Evolutionary conservation across 53 echinoderm and acorn worm species (phyloP).

Genomic region (Temnopleurus reevesii): DNA sequence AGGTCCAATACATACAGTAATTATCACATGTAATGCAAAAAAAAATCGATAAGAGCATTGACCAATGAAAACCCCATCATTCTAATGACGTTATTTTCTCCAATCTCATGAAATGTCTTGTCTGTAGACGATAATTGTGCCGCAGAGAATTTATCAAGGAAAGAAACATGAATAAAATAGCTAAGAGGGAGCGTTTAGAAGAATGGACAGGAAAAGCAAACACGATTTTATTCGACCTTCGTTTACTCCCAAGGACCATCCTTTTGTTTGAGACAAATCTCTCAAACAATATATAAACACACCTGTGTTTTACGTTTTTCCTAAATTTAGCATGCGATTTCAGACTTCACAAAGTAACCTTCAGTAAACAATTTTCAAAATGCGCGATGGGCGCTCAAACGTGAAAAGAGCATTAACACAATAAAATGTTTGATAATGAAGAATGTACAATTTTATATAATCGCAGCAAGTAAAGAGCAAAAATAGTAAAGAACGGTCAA

Average conservation of each 20-base stretch:
- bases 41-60: no score
- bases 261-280: conserved; percentile 18
- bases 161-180: no score
- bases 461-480: neutral
- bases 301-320: neutral
- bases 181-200: neutral
- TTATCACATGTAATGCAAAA: no score
- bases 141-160: no score
- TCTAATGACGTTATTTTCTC: no score
- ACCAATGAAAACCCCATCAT: no score
- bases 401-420: neutral
- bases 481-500: neutral
- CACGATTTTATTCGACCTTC: neutral
- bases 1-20: no score
- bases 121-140: no score
- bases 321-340: neutral
- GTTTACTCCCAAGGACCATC: neutral
- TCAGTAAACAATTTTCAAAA: neutral
- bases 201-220: neutral
- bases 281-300: conserved; percentile 1
- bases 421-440: neutral
- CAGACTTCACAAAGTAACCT: neutral
- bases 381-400: neutral
- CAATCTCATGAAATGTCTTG: no score
- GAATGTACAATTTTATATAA: neutral